phyloP scores from a whole-genome alignment of 2,797 vertebrate genomes.

The Peromyscus eremicus region DNA sequence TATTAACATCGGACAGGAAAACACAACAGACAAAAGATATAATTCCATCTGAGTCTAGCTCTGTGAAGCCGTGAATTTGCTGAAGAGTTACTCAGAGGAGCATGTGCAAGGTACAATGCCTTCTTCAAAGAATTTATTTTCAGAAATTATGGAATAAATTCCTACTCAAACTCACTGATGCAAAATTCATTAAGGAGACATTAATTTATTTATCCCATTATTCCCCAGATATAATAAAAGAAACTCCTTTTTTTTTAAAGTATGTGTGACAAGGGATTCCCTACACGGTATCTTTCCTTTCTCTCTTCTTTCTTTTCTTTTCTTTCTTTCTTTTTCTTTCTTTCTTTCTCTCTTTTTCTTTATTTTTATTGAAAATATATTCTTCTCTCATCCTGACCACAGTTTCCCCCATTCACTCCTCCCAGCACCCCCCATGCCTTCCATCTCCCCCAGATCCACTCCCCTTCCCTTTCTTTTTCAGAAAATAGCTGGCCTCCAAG shows the following conservation, averaged over 20 bases:
- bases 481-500: neutral
- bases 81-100: neutral
- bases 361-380: neutral
- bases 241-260: slow-evolving; percentile 13
- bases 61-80: neutral
- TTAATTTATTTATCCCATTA: neutral
- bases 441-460: neutral
- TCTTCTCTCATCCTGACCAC: neutral
- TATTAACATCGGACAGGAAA: neutral
- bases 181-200: neutral
- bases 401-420: neutral
- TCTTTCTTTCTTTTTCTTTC: too few relatives aligned
- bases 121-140: slow-evolving; percentile 2
- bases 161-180: neutral
- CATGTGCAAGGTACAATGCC: too few relatives aligned
- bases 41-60: neutral
- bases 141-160: slow-evolving; percentile 11
- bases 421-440: neutral
- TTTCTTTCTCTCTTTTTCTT: too few relatives aligned
- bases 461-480: neutral
- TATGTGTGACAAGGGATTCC: neutral
- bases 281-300: neutral
- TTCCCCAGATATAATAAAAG: neutral
- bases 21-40: neutral
- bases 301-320: too few relatives aligned